A percentile compares a stretch with the other conserved stretches of the same genome.
Conservation (phyloP, 1,140 invertebrate genomes). For the Trigoniulus corallinus region DNA sequence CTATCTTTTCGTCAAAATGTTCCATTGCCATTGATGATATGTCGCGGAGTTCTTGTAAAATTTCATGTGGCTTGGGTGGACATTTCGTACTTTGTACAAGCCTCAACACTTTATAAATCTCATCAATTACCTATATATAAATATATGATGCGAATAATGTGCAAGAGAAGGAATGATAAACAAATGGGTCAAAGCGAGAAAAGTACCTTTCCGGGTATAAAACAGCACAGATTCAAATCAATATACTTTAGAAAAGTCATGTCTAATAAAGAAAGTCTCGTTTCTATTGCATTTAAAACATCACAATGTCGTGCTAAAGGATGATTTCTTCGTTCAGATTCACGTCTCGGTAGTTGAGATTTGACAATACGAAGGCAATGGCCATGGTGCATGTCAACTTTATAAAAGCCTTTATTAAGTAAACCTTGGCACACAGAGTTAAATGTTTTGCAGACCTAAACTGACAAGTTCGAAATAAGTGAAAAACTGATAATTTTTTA, state of each 20-base stretch:
- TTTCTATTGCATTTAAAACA: slow-evolving; percentile 76
- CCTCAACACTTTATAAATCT: slow-evolving; percentile 55
- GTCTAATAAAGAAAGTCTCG: slow-evolving; percentile 69
- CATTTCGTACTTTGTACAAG: slow-evolving; percentile 45
- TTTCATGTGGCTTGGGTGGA: slow-evolving; percentile 60
- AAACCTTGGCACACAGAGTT: slow-evolving; percentile 53
- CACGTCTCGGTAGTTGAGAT: slow-evolving; percentile 60
- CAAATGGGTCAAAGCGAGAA: neutral
- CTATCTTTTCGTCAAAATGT: slow-evolving; percentile 83
- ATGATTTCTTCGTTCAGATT: slow-evolving; percentile 73
- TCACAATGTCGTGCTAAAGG: slow-evolving; percentile 67
- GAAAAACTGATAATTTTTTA: no score
- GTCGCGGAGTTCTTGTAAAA: slow-evolving; percentile 71
- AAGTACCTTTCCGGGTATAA: slow-evolving; percentile 69
- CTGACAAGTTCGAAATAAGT: neutral
- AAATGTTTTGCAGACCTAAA: slow-evolving; percentile 62
- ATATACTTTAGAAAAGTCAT: slow-evolving; percentile 86
- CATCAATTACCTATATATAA: slow-evolving; percentile 60
- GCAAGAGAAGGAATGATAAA: neutral
- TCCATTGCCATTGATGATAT: slow-evolving; percentile 94
- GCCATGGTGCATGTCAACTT: slow-evolving; percentile 57
- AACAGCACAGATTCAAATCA: slow-evolving; percentile 64
- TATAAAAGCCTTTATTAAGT: slow-evolving; percentile 61
- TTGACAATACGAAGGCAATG: slow-evolving; percentile 48
- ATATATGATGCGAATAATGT: neutral